Evolutionary conservation across 2,113 vertebrate species (phyloP), one percentile per base, ranked within the genome.

Genomic region (Mystacornis crossleyi): DNA sequence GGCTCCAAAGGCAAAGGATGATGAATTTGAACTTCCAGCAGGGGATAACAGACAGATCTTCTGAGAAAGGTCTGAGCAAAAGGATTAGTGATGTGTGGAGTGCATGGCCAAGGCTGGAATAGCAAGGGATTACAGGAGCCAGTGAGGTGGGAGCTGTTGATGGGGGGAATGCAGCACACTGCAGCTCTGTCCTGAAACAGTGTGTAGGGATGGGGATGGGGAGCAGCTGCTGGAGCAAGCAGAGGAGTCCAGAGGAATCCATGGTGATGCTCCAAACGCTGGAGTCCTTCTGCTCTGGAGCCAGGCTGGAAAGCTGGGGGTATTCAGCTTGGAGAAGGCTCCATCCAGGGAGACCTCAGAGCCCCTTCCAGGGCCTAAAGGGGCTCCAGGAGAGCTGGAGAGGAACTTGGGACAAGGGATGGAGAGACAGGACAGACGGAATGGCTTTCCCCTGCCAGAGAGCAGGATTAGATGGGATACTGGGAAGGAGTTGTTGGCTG

Each of bases 401-500:
- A 80, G 42, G 66, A 25, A 48, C 20, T 34, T 0, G 21, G 58
- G 17, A 72, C 40, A 80, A 57, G 42, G 42, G 1, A 5, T 51
- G 43, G 36, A 73, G 51, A 12, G 33, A 28, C 23, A 58, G 18
- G 15, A 50, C 23, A n/a, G 40, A 17, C 33, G 4, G 43, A 74
- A 48, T 74, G 42, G 29, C 24, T 85, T n/a, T n/a, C 17, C 28
- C n/a, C 1, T 65, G 42, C 8, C 42, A 74, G 14, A 64, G 6
- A 14, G 10, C 17, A 45, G 57, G 26, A 57, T 1, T 9, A 0
- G 58, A 18, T 73, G 40, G 48, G 42, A 74, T 34, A n/a, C 7
- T 29, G 4, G 15, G 10, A 13, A 73, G 8, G 17, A 45, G 66
- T 38, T 38, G 0, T 0, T 33, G 0, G 0, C 31, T 36, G 3